phyloP scores from a whole-genome alignment of 2,888 invertebrate species.

The Drosophila buzzatii region DNA sequence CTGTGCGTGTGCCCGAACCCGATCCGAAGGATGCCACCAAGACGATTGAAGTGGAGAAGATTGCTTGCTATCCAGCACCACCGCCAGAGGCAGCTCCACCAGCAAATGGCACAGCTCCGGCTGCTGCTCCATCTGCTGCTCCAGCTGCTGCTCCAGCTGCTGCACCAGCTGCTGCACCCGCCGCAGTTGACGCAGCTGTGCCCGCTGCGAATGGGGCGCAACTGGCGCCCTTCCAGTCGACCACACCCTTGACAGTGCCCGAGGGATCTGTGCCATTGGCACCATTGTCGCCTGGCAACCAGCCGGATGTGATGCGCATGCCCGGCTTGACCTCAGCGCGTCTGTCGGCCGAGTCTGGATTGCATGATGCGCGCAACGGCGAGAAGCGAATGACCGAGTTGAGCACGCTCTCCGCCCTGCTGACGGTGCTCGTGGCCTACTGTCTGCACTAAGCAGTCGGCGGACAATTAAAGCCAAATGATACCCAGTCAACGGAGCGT shows the following conservation, averaged over 20 bases:
- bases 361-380: constrained; percentile 52
- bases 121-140: neutral
- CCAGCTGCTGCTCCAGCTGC: neutral
- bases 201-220: constrained; percentile 18
- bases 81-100: constrained; percentile 60
- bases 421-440: constrained; percentile 72
- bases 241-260: constrained; percentile 64
- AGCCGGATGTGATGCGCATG: constrained; percentile 78
- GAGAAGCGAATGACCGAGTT: constrained; percentile 38
- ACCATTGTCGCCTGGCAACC: constrained; percentile 56
- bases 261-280: constrained; percentile 74
- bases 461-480: constrained; percentile 26
- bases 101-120: constrained; percentile 34
- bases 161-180: neutral
- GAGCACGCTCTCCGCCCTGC: constrained; percentile 53
- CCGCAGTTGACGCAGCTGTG: neutral
- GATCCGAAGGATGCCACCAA: constrained; percentile 83
- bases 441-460: constrained; percentile 51
- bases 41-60: constrained; percentile 81
- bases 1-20: constrained; percentile 81
- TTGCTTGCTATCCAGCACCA: constrained; percentile 83
- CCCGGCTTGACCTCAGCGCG: constrained; percentile 72
- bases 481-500: constrained; percentile 9
- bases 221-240: constrained; percentile 57
- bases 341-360: constrained; percentile 63